A percentile compares a stretch with the other conserved stretches of the same genome.
phyloP scores from a whole-genome alignment of 53 echinoderm and acorn worm genomes.

The Holothuria scabra region DNA sequence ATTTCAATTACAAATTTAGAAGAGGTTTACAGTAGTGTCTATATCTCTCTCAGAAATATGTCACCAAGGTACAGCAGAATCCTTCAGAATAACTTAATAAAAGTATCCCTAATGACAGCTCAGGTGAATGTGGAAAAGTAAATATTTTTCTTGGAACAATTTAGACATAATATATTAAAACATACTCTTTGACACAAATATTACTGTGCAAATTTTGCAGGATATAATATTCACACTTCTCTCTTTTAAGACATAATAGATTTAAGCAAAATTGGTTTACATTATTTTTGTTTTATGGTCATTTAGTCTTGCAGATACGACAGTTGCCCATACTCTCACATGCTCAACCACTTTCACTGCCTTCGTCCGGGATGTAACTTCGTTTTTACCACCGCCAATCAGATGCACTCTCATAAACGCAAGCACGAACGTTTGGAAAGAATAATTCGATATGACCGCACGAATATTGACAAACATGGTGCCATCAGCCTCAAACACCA shows the following conservation, averaged over 20 bases:
- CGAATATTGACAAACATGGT: constrained; percentile 18
- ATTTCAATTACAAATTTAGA: no score
- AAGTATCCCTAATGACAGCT: no score
- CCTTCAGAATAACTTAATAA: no score
- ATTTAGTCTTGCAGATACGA: constrained; percentile 87
- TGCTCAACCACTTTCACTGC: constrained; percentile 99
- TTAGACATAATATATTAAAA: no score
- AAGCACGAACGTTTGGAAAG: constrained; percentile 96
- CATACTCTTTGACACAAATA: no score
- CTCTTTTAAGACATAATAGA: background rate
- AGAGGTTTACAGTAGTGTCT: no score
- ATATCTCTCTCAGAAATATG: no score
- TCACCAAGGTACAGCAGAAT: no score
- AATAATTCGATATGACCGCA: constrained; percentile 82
- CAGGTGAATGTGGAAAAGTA: no score
- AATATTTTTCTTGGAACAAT: no score
- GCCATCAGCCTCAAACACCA: background rate
- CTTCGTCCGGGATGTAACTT: constrained; percentile 95
- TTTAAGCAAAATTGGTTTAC: no score
- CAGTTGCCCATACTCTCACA: constrained; percentile 95
- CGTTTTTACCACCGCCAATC: constrained; percentile 98
- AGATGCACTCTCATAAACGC: constrained; percentile 99
- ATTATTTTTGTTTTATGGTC: background rate
- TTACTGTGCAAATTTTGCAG: background rate
- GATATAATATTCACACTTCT: background rate